A percentile compares a stretch with the other conserved stretches of the same genome.
Evolutionary conservation across 2,888 invertebrate species (phyloP).

Genomic region (Trachelus tabidus): DNA sequence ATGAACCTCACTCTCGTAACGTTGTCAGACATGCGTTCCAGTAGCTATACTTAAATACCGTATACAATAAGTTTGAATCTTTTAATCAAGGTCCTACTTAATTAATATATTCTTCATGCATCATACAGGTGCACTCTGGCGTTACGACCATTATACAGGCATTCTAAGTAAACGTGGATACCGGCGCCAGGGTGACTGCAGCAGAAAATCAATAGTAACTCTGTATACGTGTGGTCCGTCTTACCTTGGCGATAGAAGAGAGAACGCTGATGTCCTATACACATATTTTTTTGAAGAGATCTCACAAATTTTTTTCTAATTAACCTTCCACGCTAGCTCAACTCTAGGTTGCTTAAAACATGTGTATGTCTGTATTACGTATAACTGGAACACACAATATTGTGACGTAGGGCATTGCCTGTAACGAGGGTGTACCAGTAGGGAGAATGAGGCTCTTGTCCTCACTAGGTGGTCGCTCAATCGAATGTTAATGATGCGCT

Average conservation of each 20-base stretch:
- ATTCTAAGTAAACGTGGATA: constrained; percentile 16
- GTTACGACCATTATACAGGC: not conserved
- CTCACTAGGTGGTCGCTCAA: not conserved
- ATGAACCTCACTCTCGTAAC: not conserved
- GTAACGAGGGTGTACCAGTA: not conserved
- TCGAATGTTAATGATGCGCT: constrained; percentile 1
- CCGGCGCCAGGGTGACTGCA: constrained; percentile 56
- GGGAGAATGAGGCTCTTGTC: not conserved
- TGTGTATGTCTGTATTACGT: not conserved
- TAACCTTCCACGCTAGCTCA: not conserved
- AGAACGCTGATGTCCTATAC: not conserved
- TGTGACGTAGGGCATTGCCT: not conserved
- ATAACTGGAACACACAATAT: not conserved
- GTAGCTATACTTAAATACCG: not conserved
- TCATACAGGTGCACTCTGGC: not conserved
- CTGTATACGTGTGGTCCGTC: constrained; percentile 44
- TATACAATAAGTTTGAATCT: not conserved
- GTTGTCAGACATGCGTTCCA: not conserved
- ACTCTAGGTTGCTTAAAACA: not conserved
- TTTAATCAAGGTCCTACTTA: not conserved
- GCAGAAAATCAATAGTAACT: constrained; percentile 59
- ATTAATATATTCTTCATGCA: not conserved
- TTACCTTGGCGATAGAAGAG: constrained; percentile 24
- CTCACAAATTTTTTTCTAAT: not conserved
- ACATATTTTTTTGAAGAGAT: not conserved